These are phyloP conservation scores for Lagodon rhomboides DNA, from an alignment of 2,797 vertebrate species.

Conservation along the genomic window DNA sequence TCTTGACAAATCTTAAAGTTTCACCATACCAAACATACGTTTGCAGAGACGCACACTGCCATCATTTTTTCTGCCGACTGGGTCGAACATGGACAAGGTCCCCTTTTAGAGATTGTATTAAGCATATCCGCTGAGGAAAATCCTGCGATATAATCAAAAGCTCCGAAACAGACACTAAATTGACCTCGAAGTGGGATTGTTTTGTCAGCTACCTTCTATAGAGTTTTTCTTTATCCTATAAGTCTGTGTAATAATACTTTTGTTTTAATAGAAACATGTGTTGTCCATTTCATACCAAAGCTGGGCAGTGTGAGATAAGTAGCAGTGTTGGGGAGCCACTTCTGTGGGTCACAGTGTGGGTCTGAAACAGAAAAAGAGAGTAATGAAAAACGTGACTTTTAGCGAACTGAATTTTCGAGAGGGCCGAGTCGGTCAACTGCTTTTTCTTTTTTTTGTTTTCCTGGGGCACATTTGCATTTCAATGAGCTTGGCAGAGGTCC, in stretches of 20 bases:
- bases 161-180: not conserved
- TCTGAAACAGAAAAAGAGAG: constrained; percentile 2
- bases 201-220: not conserved
- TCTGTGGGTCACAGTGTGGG: constrained; percentile 2
- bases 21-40: too few relatives aligned
- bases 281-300: constrained; percentile 3
- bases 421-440: constrained; percentile 21
- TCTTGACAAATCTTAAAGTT: too few relatives aligned
- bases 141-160: not conserved
- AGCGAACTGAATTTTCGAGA: constrained; percentile 40
- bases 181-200: not conserved
- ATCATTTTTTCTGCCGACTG: too few relatives aligned
- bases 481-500: constrained; percentile 56
- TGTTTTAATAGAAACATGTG: not conserved
- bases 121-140: not conserved
- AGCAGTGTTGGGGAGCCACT: not conserved
- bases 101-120: too few relatives aligned
- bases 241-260: not conserved
- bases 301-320: not conserved
- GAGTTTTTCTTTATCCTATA: not conserved
- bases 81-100: too few relatives aligned
- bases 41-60: too few relatives aligned
- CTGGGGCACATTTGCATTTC: constrained; percentile 61
- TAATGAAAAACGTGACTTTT: constrained; percentile 51
- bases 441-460: constrained; percentile 58